Percentiles rank a stretch among this genome's conserved stretches.
phyloP scores from a whole-genome alignment of 2,113 vertebrate species.

The Caranx ignobilis region DNA sequence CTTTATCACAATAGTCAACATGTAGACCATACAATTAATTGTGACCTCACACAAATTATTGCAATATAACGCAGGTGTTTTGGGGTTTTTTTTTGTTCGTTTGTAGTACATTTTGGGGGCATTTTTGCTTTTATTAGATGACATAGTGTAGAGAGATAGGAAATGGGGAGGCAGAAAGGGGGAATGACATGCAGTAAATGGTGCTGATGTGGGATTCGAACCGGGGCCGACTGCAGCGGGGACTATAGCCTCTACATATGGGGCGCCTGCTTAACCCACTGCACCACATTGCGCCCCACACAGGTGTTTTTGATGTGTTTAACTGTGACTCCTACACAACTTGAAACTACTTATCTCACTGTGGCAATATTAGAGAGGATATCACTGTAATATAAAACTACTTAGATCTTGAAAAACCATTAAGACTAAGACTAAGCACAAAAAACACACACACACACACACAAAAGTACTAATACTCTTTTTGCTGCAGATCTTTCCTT shows the following conservation, averaged over 20 bases:
- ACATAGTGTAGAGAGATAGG: too few species aligned
- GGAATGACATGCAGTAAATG: too few species aligned
- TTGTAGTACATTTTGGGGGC: too few species aligned
- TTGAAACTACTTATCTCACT: background rate
- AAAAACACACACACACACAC: background rate
- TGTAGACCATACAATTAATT: background rate
- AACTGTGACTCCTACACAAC: background rate
- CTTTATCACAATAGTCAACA: conserved; percentile 16
- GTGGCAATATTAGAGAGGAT: background rate
- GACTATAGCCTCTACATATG: background rate
- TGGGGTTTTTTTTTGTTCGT: background rate
- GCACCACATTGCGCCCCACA: too few species aligned
- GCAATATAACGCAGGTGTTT: background rate
- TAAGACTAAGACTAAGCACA: background rate
- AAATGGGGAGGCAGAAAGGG: too few species aligned
- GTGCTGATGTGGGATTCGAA: too few species aligned
- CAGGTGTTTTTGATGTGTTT: too few species aligned
- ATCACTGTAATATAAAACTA: background rate
- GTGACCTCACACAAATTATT: background rate
- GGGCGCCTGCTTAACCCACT: too few species aligned
- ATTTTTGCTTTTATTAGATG: too few species aligned
- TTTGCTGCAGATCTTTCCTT: background rate
- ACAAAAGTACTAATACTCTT: background rate
- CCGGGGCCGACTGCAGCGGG: background rate
- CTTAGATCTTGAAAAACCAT: background rate